These are phyloP conservation scores for Macrobrachium rosenbergii DNA, from an alignment of 1,140 invertebrate species.

Conservation along the genomic window DNA sequence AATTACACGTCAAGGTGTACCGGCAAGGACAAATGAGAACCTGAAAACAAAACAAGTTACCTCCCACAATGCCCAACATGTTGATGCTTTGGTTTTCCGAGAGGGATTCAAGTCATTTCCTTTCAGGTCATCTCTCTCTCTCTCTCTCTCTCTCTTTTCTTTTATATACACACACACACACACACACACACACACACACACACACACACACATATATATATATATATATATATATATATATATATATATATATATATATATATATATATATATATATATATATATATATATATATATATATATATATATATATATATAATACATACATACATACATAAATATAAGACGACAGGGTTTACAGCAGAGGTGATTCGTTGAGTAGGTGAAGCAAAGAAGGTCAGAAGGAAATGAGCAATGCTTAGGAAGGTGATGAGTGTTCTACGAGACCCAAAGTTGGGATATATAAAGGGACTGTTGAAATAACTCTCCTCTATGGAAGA, in stretches of 20 bases:
- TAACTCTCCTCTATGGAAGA: not conserved
- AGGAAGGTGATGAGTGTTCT: not conserved
- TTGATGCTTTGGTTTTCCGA: not conserved
- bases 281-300: no score
- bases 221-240: no score
- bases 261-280: not conserved
- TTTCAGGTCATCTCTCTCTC: constrained; percentile 18
- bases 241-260: no score
- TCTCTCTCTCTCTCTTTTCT: not conserved
- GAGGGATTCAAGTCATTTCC: not conserved
- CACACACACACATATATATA: no score
- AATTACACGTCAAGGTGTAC: no score
- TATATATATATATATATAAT: no score
- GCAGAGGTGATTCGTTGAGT: not conserved
- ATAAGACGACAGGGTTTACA: not conserved
- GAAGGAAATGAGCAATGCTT: not conserved
- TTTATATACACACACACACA: no score
- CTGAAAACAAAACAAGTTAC: not conserved
- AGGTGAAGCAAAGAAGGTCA: not conserved
- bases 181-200: no score
- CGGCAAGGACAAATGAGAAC: no score
- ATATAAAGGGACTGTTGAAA: no score
- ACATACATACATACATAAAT: not conserved
- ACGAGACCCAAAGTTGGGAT: no score
- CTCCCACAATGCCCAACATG: no score